A percentile compares a stretch with the other conserved stretches of the same genome.
Evolutionary conservation across 2,888 invertebrate genomes (phyloP).

Genomic region (Monopis laevigella): DNA sequence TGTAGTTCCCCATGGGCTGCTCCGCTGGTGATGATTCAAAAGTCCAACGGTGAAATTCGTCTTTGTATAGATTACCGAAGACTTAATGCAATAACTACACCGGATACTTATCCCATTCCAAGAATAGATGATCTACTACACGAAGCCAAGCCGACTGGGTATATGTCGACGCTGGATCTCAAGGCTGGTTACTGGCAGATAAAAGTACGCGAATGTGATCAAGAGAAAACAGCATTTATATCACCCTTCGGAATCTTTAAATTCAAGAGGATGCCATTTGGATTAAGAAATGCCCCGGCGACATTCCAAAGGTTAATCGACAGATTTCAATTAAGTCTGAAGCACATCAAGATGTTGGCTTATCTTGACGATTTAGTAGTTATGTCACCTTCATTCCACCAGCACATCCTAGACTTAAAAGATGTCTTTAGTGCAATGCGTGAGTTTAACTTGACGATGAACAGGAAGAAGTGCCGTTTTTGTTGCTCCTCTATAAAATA

Average conservation of each 20-base stretch:
- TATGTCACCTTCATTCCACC: conserved; percentile 20
- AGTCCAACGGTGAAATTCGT: conserved; percentile 25
- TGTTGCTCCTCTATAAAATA: conserved; percentile 19
- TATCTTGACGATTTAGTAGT: conserved; percentile 29
- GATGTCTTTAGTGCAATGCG: conserved; percentile 21
- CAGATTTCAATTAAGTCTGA: conserved; percentile 20
- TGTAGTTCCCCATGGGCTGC: conserved; percentile 31
- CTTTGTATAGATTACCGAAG: conserved; percentile 31
- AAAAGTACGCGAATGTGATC: conserved; percentile 23
- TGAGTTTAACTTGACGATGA: conserved; percentile 22
- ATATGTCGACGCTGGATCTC: conserved; percentile 24
- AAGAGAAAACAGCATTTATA: conserved; percentile 27
- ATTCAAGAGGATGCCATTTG: conserved; percentile 31
- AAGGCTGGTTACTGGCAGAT: conserved; percentile 25
- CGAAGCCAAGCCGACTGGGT: conserved; percentile 23
- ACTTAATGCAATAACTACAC: conserved; percentile 21
- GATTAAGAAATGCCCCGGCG: conserved; percentile 27
- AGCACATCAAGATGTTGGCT: conserved; percentile 18
- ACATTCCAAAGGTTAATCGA: conserved; percentile 29
- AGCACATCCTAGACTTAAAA: conserved; percentile 23
- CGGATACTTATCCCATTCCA: conserved; percentile 32
- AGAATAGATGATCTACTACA: conserved; percentile 32
- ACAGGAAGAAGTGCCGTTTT: conserved; percentile 25
- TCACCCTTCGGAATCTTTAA: conserved; percentile 28
- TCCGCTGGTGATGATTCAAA: conserved; percentile 32